Conservation (phyloP, 1,140 invertebrate genomes). For the Drosophila jambulina region DNA sequence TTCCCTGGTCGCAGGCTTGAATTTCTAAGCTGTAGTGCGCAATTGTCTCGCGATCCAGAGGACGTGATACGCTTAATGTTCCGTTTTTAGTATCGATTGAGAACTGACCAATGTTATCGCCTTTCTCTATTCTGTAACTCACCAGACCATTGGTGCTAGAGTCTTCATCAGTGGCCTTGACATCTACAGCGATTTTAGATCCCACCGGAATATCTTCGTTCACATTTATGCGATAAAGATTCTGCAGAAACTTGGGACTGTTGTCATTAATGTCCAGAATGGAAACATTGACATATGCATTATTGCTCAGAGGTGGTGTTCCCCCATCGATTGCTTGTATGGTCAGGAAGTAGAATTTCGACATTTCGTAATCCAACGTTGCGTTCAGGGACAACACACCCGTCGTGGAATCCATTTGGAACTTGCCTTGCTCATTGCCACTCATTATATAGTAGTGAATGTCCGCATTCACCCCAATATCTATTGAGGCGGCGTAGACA, state of each 20-base stretch:
- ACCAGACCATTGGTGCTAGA: conserved; percentile 92
- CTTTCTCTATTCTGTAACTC: conserved; percentile 91
- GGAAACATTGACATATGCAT: conserved; percentile 94
- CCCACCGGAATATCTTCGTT: conserved; percentile 91
- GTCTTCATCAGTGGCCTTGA: conserved; percentile 92
- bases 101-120: conserved; percentile 92
- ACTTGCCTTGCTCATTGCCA: conserved; percentile 95
- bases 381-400: conserved; percentile 92
- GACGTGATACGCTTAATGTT: conserved; percentile 90
- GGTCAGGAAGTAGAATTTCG: conserved; percentile 94
- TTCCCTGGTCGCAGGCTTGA: conserved; percentile 92
- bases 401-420: conserved; percentile 90
- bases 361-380: conserved; percentile 93
- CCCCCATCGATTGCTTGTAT: conserved; percentile 96
- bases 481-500: conserved; percentile 95
- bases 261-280: conserved; percentile 96
- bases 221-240: conserved; percentile 91
- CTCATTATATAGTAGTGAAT: conserved; percentile 95
- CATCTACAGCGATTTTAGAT: conserved; percentile 89
- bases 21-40: conserved; percentile 92
- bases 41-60: conserved; percentile 93
- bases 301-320: conserved; percentile 93
- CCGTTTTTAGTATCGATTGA: conserved; percentile 92
- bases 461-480: conserved; percentile 96
- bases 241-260: conserved; percentile 92